Conservation (phyloP, 2,113 vertebrate genomes). For the Megaceryle maxima region DNA sequence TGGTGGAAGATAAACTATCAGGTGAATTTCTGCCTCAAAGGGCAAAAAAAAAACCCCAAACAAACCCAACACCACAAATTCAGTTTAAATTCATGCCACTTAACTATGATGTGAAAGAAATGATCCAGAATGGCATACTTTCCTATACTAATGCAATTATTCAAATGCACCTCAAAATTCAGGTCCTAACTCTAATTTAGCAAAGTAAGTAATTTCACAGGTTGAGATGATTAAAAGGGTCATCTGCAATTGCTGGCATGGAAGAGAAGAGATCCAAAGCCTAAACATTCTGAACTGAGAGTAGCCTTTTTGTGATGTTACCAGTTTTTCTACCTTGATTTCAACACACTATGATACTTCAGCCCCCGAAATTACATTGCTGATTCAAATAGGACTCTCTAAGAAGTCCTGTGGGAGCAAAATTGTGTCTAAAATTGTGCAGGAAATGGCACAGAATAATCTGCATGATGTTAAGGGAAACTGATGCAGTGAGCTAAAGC, state of each 20-base stretch:
- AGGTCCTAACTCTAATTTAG: constrained; percentile 27
- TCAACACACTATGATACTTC: not conserved
- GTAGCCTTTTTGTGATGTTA: not conserved
- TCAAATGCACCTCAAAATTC: constrained; percentile 13
- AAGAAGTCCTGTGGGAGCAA: not conserved
- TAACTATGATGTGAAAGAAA: constrained; percentile 4
- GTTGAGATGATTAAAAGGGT: constrained; percentile 34
- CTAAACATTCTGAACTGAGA: not conserved
- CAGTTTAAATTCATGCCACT: not conserved
- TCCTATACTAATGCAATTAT: constrained; percentile 27
- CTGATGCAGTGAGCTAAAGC: not conserved
- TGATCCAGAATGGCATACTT: not conserved
- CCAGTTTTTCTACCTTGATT: not conserved
- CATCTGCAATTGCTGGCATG: not conserved
- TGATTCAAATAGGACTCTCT: not conserved
- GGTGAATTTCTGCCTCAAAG: not conserved
- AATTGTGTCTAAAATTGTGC: not conserved
- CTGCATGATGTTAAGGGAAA: not conserved
- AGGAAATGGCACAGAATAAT: not conserved
- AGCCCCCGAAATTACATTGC: not conserved
- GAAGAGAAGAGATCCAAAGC: constrained; percentile 13
- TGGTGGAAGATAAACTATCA: not conserved
- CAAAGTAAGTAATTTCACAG: not conserved
- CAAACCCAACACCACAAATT: not conserved
- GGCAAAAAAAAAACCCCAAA: no score